Percentiles rank a stretch among this genome's conserved stretches.
Evolutionary conservation across 1,140 invertebrate genomes (phyloP).

Genomic region (Dinothrombium tinctorium): DNA sequence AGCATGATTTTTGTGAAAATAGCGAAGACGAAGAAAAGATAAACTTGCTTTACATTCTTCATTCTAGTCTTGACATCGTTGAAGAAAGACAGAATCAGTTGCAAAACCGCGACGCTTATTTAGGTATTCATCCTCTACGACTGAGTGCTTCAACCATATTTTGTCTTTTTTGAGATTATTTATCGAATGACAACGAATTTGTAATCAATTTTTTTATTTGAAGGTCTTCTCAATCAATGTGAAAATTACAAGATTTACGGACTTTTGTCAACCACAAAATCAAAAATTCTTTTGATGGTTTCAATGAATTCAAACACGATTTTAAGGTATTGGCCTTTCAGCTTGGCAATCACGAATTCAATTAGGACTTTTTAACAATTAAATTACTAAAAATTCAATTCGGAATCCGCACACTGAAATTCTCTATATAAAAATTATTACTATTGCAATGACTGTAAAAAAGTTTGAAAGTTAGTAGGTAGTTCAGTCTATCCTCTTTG

Average conservation of each 20-base stretch:
- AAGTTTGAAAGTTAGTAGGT: too few relatives aligned
- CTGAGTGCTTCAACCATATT: too few relatives aligned
- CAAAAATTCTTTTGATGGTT: conserved; percentile 11
- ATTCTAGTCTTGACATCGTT: conserved; percentile 12
- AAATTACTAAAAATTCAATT: background rate
- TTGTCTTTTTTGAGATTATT: too few relatives aligned
- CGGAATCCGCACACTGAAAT: too few relatives aligned
- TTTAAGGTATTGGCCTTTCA: conserved; percentile 5
- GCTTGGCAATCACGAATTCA: too few relatives aligned
- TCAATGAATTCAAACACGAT: background rate
- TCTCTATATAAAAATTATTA: too few relatives aligned
- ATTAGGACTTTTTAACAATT: background rate
- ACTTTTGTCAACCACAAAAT: conserved; percentile 8
- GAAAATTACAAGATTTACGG: conserved; percentile 13
- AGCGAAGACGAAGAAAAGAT: background rate
- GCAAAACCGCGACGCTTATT: conserved; percentile 9
- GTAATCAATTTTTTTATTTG: background rate
- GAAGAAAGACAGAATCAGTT: conserved; percentile 8
- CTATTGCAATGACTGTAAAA: too few relatives aligned
- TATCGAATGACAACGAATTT: too few relatives aligned
- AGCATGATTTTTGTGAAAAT: background rate
- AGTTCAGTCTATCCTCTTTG: too few relatives aligned
- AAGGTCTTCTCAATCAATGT: conserved; percentile 8
- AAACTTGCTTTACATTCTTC: conserved; percentile 9
- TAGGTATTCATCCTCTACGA: too few relatives aligned